Conservation (phyloP, 1,140 invertebrate species). For the Trachymyrmex septentrionalis region DNA sequence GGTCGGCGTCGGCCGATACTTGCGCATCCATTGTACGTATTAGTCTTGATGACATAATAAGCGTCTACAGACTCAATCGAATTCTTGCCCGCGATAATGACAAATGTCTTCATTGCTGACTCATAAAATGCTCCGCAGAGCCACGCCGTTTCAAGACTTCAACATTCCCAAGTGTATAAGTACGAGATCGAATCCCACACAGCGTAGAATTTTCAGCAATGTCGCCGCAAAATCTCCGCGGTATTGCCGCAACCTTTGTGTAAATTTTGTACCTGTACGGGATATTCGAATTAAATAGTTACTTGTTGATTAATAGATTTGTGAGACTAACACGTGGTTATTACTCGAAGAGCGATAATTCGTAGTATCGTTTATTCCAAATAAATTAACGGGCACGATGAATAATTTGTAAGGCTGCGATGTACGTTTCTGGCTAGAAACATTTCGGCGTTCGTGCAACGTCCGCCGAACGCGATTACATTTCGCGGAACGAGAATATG, state of each 20-base stretch:
- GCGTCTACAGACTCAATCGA: slow-evolving; percentile 36
- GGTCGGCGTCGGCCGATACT: slow-evolving; percentile 57
- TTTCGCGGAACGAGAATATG: slow-evolving; percentile 36
- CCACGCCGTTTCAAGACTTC: not conserved
- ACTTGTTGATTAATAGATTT: not conserved
- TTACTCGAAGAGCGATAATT: not conserved
- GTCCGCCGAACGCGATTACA: not conserved
- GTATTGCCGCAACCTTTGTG: too few species aligned
- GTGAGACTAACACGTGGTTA: not conserved
- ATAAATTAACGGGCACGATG: not conserved
- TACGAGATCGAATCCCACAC: not conserved
- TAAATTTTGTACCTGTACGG: too few species aligned
- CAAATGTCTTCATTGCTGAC: slow-evolving; percentile 68
- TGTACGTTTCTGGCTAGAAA: not conserved
- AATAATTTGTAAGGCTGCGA: not conserved
- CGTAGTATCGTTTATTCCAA: not conserved
- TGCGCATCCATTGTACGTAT: slow-evolving; percentile 63
- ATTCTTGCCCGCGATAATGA: slow-evolving; percentile 51
- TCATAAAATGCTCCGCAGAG: not conserved
- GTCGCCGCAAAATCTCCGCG: too few species aligned
- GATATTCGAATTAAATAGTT: too few species aligned
- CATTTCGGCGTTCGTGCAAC: not conserved
- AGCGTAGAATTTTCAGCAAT: too few species aligned
- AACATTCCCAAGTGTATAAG: not conserved
- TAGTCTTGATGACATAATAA: slow-evolving; percentile 71